A percentile compares a stretch with the other conserved stretches of the same genome.
Evolutionary conservation across 2,797 vertebrate species (phyloP).

Genomic region (Platyrinchus mystaceus): DNA sequence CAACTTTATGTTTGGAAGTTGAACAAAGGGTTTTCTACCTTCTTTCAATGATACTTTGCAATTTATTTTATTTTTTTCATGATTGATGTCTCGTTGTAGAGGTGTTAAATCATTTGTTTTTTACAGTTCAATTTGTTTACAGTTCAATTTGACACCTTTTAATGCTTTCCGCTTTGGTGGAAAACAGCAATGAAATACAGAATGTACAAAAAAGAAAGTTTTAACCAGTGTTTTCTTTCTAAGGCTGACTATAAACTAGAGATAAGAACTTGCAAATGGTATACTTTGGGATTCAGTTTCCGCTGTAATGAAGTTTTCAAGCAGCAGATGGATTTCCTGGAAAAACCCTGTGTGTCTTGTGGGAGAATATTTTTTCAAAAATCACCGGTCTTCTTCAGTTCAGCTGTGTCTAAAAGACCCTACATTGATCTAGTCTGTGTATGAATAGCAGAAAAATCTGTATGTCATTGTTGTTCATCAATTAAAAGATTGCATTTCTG

Average conservation of each 20-base stretch:
- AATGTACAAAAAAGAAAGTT: background rate
- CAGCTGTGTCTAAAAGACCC: background rate
- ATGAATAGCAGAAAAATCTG: background rate
- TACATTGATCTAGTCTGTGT: background rate
- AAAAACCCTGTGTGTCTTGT: background rate
- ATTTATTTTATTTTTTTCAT: background rate
- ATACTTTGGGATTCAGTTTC: background rate
- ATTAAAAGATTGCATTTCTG: background rate
- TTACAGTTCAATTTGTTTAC: background rate
- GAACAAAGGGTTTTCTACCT: background rate
- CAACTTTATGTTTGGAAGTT: background rate
- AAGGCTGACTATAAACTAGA: background rate
- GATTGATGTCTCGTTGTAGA: accelerated
- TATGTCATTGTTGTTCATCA: background rate
- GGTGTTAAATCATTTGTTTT: background rate
- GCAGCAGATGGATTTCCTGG: background rate
- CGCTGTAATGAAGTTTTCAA: slow-evolving; percentile 1
- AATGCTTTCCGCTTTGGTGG: background rate
- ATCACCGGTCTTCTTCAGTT: background rate
- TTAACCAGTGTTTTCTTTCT: background rate
- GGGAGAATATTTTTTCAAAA: background rate
- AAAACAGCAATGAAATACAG: background rate
- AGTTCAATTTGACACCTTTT: background rate
- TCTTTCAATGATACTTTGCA: background rate
- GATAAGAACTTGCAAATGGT: background rate